Percentiles rank a stretch among this genome's conserved stretches.
These are phyloP conservation scores for Phalacrocorax pelagicus DNA, from an alignment of 2,113 vertebrate species.

Conservation along the genomic window DNA sequence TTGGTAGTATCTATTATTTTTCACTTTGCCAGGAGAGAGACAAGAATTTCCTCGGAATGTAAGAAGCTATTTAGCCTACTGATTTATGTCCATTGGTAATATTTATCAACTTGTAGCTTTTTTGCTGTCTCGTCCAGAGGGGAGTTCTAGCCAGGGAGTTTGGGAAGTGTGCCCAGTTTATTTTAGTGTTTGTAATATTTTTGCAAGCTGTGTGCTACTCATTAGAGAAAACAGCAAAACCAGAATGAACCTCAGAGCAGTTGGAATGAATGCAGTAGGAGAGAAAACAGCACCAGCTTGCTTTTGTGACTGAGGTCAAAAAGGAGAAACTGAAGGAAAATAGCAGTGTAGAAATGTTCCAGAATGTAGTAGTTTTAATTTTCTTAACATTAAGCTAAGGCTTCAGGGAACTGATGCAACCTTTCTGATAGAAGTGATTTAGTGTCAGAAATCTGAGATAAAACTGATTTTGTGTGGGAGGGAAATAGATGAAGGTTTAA, in stretches of 20 bases:
- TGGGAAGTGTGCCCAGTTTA: neutral
- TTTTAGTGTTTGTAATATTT: neutral
- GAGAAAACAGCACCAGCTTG: neutral
- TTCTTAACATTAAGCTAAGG: neutral
- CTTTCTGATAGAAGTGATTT: constrained; percentile 20
- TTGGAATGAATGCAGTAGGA: neutral
- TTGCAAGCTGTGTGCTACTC: neutral
- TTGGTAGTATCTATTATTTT: neutral
- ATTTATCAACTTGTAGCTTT: neutral
- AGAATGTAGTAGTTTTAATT: constrained; percentile 20
- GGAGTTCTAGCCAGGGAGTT: neutral
- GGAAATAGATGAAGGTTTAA: constrained; percentile 7
- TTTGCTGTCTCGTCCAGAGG: neutral
- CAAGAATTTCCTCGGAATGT: neutral
- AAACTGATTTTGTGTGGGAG: constrained; percentile 34
- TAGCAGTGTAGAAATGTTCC: neutral
- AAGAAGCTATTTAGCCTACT: neutral
- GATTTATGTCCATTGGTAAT: neutral
- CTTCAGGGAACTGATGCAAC: neutral
- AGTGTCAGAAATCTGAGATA: constrained; percentile 29
- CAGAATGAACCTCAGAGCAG: neutral
- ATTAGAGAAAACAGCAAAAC: neutral
- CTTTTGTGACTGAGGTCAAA: neutral
- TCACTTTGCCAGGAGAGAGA: neutral
- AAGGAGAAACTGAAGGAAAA: neutral